Conservation (phyloP, 2,888 invertebrate genomes). For the Podabrus alpinus region DNA sequence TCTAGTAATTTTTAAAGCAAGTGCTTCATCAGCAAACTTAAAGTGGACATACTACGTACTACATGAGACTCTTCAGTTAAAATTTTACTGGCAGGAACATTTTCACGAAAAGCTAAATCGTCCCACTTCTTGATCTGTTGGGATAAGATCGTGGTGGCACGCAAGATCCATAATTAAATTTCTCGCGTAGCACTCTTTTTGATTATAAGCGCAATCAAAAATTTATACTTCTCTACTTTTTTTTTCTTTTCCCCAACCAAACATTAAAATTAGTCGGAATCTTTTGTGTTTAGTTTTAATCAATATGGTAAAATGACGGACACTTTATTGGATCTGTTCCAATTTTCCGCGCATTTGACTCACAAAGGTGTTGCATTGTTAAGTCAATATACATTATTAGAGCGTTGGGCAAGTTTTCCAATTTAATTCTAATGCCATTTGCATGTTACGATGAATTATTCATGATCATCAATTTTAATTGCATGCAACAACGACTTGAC, state of each 20-base stretch:
- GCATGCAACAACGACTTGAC: not conserved
- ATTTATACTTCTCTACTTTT: not conserved
- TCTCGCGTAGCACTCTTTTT: not conserved
- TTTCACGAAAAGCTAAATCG: not conserved
- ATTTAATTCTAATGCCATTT: constrained; percentile 5
- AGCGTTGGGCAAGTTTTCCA: constrained; percentile 5
- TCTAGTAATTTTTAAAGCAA: not conserved
- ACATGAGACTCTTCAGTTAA: not conserved
- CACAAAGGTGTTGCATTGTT: constrained; percentile 11
- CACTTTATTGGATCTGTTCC: not conserved
- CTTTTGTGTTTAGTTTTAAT: not conserved
- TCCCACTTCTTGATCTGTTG: not conserved
- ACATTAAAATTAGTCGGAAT: too few relatives aligned
- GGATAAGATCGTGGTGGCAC: not conserved
- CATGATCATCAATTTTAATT: not conserved
- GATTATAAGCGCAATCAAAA: not conserved
- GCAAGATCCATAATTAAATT: not conserved
- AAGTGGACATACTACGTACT: too few relatives aligned
- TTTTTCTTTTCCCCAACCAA: not conserved
- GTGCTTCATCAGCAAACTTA: not conserved
- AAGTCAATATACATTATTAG: constrained; percentile 11
- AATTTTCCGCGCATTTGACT: constrained; percentile 12
- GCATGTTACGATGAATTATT: constrained; percentile 7
- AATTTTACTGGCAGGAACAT: not conserved
- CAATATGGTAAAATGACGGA: not conserved